phyloP scores from a whole-genome alignment of 2,888 invertebrate species.

The Marronus borbonicus region DNA sequence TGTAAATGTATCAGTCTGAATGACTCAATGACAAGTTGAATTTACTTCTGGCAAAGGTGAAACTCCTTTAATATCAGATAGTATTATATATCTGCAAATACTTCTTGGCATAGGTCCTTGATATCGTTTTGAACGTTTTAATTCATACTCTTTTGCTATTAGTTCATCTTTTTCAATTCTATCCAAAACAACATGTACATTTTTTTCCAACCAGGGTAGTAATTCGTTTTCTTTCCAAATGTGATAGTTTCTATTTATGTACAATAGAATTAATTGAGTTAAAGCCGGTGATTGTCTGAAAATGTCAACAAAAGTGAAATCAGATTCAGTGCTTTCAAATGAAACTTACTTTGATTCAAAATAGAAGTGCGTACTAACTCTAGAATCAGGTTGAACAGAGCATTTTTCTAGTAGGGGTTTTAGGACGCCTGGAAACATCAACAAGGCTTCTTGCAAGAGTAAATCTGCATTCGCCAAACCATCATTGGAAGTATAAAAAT shows the following conservation, averaged over 20 bases:
- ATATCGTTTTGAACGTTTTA: slow-evolving; percentile 77
- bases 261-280: slow-evolving; percentile 80
- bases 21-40: slow-evolving; percentile 9
- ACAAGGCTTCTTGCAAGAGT: slow-evolving; percentile 82
- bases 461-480: slow-evolving; percentile 72
- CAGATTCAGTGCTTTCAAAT: not conserved
- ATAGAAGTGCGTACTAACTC: slow-evolving; percentile 74
- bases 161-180: slow-evolving; percentile 77
- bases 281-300: slow-evolving; percentile 78
- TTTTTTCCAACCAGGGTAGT: slow-evolving; percentile 83
- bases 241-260: slow-evolving; percentile 81
- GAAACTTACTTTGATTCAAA: slow-evolving; percentile 71
- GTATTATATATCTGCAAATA: slow-evolving; percentile 79
- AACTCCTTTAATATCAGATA: slow-evolving; percentile 82
- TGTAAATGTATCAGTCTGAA: too few species aligned
- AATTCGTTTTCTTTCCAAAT: slow-evolving; percentile 86
- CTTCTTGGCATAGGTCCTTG: slow-evolving; percentile 76
- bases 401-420: slow-evolving; percentile 83
- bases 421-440: slow-evolving; percentile 87
- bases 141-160: slow-evolving; percentile 75
- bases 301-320: slow-evolving; percentile 53
- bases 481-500: slow-evolving; percentile 75
- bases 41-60: slow-evolving; percentile 75
- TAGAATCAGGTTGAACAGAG: slow-evolving; percentile 79
- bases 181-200: slow-evolving; percentile 78